Evolutionary conservation across 2,888 invertebrate genomes (phyloP).

Genomic region (Oxytorus armatus): DNA sequence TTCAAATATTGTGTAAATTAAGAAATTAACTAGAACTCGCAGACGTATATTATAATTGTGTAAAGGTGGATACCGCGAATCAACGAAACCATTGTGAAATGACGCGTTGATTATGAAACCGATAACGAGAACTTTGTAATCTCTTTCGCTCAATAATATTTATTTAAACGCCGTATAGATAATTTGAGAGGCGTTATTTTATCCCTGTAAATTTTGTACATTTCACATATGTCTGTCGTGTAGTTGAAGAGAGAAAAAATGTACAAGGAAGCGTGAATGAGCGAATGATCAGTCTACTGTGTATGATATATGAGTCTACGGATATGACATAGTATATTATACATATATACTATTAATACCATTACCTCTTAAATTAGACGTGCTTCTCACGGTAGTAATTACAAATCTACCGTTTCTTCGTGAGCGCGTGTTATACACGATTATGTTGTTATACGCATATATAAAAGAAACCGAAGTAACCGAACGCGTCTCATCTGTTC

Average conservation of each 20-base stretch:
- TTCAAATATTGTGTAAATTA: constrained; percentile 12
- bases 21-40: no score
- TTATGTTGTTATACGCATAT: constrained; percentile 7
- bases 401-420: constrained; percentile 34
- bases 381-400: constrained; percentile 36
- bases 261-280: constrained; percentile 59
- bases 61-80: neutral
- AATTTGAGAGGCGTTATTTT: constrained; percentile 11
- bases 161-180: constrained; percentile 49
- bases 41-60: no score
- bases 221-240: constrained; percentile 48
- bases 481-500: constrained; percentile 46
- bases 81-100: neutral
- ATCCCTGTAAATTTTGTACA: constrained; percentile 64
- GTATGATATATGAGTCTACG: constrained; percentile 19
- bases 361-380: constrained; percentile 47
- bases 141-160: constrained; percentile 20
- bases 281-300: constrained; percentile 45
- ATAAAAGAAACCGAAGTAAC: constrained; percentile 19
- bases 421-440: constrained; percentile 4
- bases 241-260: constrained; percentile 15
- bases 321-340: neutral
- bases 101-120: neutral
- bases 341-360: constrained; percentile 5
- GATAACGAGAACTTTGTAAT: neutral